Base-by-base conservation (phyloP, 2,113 vertebrate genomes). In the Psittacula cyanocephala region DNA sequence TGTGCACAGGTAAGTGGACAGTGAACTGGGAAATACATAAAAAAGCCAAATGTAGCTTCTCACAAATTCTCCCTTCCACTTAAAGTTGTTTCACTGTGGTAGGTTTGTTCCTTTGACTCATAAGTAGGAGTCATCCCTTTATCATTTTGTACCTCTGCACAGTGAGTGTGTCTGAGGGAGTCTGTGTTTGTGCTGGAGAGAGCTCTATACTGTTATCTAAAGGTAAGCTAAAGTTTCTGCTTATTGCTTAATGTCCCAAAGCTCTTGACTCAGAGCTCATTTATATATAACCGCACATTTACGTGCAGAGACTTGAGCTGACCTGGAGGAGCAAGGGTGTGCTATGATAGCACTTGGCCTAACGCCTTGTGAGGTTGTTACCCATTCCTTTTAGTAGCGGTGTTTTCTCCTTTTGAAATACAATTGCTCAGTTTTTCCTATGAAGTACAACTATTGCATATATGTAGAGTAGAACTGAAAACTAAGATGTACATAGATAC, bases 1-100 rank as follows among this genome's bases (percentile, higher is more conserved):
- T 87, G 98, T 99, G 93, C 99, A 99, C 97, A 98, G 98, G 98
- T 99, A 96, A 93, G 74, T 3, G 13, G 37, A 17, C 43, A 8
- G n/a, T 6, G 3, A 74, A 5, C 17, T 7, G 28, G 19, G 28
- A 23, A 50, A 39, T 39, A 35, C 15, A 17, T 20, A 16, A 23
- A 70, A 81, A 28, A 13, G 23, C 53, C 37, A 39, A 78, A 25
- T 2, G 22, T 7, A 53, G 22, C 88, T 80, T 79, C 86, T 49
- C 19, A 44, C 16, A 11, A 28, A 6, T 28, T 72, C 62, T 92
- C 23, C 47, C 41, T 57, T 84, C n/a, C 6, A 6, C 65, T 79
- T 46, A 11, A 57, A 65, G 16, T 18, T 44, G 33, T 33, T 69
- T 81, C 63, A 31, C 39, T 47, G 6, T 24, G 33, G 25, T 35